phyloP scores from a whole-genome alignment of 2,113 vertebrate species.

The Fulica atra region DNA sequence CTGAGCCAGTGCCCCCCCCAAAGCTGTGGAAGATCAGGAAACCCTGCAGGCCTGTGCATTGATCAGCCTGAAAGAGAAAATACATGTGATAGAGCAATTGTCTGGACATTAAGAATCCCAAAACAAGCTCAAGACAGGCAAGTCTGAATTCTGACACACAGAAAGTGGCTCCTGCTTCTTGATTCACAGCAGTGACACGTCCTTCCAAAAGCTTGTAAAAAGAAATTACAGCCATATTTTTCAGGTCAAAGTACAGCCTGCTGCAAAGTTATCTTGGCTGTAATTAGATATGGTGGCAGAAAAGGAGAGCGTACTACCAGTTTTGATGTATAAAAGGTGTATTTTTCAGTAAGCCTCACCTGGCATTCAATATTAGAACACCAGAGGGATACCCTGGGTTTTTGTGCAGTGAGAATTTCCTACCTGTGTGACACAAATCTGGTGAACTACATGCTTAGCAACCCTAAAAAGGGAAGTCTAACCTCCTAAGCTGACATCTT shows the following conservation, averaged over 20 bases:
- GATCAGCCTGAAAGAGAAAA: conserved; percentile 79
- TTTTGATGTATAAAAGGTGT: background rate
- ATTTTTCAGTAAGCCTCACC: background rate
- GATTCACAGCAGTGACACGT: background rate
- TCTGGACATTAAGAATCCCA: background rate
- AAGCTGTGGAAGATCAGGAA: conserved; percentile 91
- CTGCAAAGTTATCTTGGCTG: background rate
- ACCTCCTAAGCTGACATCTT: background rate
- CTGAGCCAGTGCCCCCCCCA: conserved; percentile 86
- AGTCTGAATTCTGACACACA: background rate
- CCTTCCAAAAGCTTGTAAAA: background rate
- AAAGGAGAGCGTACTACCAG: background rate
- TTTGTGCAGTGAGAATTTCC: background rate
- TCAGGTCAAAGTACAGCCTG: background rate
- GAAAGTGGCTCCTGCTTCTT: background rate
- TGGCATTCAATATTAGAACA: background rate
- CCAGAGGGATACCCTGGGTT: background rate
- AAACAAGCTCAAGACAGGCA: background rate
- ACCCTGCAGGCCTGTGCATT: conserved; percentile 86
- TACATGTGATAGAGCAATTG: background rate
- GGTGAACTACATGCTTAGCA: background rate
- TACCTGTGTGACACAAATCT: background rate
- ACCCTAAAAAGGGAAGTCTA: background rate
- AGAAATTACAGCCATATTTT: background rate
- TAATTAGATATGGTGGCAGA: background rate